A percentile compares a stretch with the other conserved stretches of the same genome.
Conservation (phyloP, 1,140 invertebrate genomes). For the Nasonia giraulti region DNA sequence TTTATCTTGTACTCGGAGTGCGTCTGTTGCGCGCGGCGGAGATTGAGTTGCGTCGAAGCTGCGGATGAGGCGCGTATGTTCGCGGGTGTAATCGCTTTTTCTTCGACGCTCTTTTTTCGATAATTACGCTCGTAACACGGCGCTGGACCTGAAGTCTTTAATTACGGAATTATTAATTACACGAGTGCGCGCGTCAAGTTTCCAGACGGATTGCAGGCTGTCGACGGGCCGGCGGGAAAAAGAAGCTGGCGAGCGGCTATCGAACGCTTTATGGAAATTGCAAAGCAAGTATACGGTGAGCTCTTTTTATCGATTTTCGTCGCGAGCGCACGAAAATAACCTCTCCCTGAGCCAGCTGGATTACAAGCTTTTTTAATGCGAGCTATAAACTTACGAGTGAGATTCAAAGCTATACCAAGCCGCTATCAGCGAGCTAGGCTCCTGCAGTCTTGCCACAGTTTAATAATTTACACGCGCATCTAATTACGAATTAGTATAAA, state of each 20-base stretch:
- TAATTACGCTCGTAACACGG: background rate
- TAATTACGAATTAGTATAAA: slow-evolving; percentile 33
- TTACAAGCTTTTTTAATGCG: background rate
- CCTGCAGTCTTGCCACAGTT: background rate
- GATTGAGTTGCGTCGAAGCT: background rate
- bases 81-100: background rate
- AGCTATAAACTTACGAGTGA: background rate
- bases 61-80: background rate
- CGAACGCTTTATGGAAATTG: background rate
- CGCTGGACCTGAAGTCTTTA: background rate
- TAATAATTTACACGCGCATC: slow-evolving; percentile 2
- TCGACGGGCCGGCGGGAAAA: background rate
- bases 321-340: too few relatives aligned
- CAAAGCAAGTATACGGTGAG: too few relatives aligned
- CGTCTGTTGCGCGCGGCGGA: background rate
- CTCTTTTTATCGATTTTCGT: too few relatives aligned
- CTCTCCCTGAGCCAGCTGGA: too few relatives aligned
- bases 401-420: background rate
- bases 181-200: background rate
- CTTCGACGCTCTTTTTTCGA: background rate
- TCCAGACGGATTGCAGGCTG: background rate
- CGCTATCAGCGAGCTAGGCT: background rate
- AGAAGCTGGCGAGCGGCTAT: background rate
- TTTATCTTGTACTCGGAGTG: background rate
- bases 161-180: slow-evolving; percentile 20